phyloP scores from a whole-genome alignment of 2,113 vertebrate genomes.

The Charina bottae region DNA sequence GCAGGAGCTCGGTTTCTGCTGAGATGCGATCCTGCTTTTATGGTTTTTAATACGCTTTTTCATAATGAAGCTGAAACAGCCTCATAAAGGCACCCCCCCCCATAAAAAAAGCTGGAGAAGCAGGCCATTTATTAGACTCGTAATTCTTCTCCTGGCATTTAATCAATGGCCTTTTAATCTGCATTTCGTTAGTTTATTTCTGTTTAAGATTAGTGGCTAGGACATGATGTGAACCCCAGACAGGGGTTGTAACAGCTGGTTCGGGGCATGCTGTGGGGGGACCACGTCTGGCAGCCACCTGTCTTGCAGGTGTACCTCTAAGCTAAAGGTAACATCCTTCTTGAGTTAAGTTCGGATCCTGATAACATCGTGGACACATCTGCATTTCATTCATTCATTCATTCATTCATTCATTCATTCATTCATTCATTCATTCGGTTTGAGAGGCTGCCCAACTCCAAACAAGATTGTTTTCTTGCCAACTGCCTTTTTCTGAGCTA shows the following conservation, averaged over 20 bases:
- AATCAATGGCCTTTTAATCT: conserved; percentile 69
- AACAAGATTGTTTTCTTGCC: too few relatives aligned
- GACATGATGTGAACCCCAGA: conserved; percentile 38
- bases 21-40: conserved; percentile 49
- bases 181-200: conserved; percentile 54
- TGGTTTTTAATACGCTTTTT: conserved; percentile 65
- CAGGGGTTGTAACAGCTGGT: conserved; percentile 19
- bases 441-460: too few relatives aligned
- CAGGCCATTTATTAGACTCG: conserved; percentile 61
- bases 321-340: neutral
- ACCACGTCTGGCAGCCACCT: neutral
- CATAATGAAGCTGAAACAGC: conserved; percentile 66
- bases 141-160: conserved; percentile 71
- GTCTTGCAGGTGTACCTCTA: neutral
- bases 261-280: neutral
- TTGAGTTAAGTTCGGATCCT: too few relatives aligned
- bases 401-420: too few relatives aligned
- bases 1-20: conserved; percentile 14
- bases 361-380: too few relatives aligned
- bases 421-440: too few relatives aligned
- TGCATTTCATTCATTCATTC: too few relatives aligned
- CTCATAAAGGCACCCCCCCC: conserved; percentile 57
- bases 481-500: too few relatives aligned
- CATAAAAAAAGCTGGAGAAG: conserved; percentile 51
- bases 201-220: conserved; percentile 61